Base-by-base conservation (phyloP, 2,888 invertebrate species). In the Copidosoma aretas region DNA sequence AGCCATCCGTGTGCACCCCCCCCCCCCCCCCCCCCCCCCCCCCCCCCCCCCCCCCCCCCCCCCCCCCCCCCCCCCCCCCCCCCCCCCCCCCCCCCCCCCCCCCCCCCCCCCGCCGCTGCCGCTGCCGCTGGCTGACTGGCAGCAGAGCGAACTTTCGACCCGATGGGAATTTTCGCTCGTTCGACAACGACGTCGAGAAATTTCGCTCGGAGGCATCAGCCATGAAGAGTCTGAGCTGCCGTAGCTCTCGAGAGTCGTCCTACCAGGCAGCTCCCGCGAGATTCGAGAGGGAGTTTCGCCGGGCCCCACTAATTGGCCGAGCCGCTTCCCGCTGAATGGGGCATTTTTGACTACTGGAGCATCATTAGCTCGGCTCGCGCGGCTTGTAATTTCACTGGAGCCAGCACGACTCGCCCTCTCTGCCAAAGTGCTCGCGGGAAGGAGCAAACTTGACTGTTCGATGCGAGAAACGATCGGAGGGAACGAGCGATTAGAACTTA, bases 111-210 rank as follows among this genome's bases (percentile, higher is more conserved):
- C 43, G n/a, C n/a, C n/a, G n/a, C n/a, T n/a, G n/a, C n/a, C n/a
- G n/a, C n/a, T n/a, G n/a, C 43, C 8, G 32, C 32, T 32, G 32
- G 32, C 32, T 32, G 32, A 32, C 32, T 32, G 24, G 24, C 53
- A 19, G 53, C 39, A 39, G 15, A n/a, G 75, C 75, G 77, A 79
- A 74, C 79, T 70, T 73, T 73, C 75, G 75, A 70, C 75, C 76
- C 74, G 72, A 71, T 72, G 73, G 76, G 74, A 75, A 70, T 67
- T 46, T 68, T 67, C 63, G 43, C 64, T 67, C 70, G 43, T 67
- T 67, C 70, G 63, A 64, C 63, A 63, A 66, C 66, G 66, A 32
- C 53, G 41, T 25, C 39, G 57, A 52, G 49, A 57, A 56, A 46
- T 32, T 32, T 32, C 32, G 32, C 22, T 15, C n/a, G 41, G 25